phyloP scores from a whole-genome alignment of 2,797 vertebrate species.

The Babyrousa celebensis region DNA sequence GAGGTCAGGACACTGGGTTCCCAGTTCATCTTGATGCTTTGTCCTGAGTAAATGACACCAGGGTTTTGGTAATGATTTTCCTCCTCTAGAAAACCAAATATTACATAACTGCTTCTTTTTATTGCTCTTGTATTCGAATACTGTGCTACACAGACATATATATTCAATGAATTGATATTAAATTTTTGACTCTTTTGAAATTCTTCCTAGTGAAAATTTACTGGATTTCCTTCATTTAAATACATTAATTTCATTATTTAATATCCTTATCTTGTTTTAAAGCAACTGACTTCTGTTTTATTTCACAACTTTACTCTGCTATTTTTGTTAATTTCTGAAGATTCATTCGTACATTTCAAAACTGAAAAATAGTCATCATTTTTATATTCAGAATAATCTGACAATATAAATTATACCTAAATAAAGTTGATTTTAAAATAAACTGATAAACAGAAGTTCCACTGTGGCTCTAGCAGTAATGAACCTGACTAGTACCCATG shows the following conservation, averaged over 20 bases:
- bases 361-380: neutral
- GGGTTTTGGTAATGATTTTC: neutral
- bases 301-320: neutral
- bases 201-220: constrained; percentile 7
- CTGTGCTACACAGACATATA: neutral
- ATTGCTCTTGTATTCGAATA: neutral
- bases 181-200: neutral
- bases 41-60: neutral
- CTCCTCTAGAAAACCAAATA: neutral
- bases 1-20: neutral
- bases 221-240: neutral
- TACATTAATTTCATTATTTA: neutral
- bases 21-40: neutral
- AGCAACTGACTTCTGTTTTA: neutral
- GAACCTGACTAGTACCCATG: too few relatives aligned
- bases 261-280: neutral
- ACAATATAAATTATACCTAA: neutral
- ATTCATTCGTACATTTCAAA: neutral
- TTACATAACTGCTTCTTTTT: neutral
- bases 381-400: constrained; percentile 1
- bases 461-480: too few relatives aligned
- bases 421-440: constrained; percentile 26
- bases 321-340: constrained; percentile 10
- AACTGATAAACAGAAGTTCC: neutral
- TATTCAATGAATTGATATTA: neutral